Evolutionary conservation across 2,888 invertebrate genomes (phyloP).

Genomic region (Helicoverpa assulta): DNA sequence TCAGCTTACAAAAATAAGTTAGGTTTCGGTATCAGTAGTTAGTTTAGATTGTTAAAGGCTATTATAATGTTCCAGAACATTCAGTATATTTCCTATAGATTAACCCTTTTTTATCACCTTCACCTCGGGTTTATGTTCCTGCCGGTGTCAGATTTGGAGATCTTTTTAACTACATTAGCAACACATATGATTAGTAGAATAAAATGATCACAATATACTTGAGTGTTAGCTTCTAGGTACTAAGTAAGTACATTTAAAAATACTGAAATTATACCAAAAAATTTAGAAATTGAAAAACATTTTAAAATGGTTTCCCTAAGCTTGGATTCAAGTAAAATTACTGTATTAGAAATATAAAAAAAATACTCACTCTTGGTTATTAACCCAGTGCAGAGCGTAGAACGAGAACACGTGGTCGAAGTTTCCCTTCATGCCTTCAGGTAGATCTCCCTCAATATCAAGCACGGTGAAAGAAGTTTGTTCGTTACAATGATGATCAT

Average conservation of each 20-base stretch:
- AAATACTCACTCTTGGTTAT: constrained; percentile 91
- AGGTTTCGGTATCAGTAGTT: not conserved
- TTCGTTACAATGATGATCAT: constrained; percentile 81
- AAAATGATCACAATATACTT: too few relatives aligned
- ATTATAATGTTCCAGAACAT: too few relatives aligned
- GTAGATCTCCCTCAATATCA: constrained; percentile 90
- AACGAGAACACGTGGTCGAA: constrained; percentile 94
- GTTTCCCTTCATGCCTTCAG: constrained; percentile 80
- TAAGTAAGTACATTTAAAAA: too few relatives aligned
- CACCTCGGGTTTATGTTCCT: too few relatives aligned
- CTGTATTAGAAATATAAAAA: not conserved
- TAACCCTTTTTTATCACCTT: too few relatives aligned
- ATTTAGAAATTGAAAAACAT: too few relatives aligned
- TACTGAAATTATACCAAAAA: too few relatives aligned
- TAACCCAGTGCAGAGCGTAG: constrained; percentile 95
- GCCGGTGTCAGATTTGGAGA: too few relatives aligned
- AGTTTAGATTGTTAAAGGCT: not conserved
- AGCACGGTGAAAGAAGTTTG: constrained; percentile 86
- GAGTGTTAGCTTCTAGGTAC: too few relatives aligned
- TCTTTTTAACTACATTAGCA: too few relatives aligned
- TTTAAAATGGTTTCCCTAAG: not conserved
- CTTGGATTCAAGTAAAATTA: not conserved
- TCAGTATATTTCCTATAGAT: too few relatives aligned
- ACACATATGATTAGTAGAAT: too few relatives aligned
- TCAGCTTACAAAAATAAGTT: not conserved